A percentile compares a stretch with the other conserved stretches of the same genome.
These are phyloP conservation scores for Liparis tanakae DNA, from an alignment of 2,797 vertebrate genomes.

Conservation along the genomic window DNA sequence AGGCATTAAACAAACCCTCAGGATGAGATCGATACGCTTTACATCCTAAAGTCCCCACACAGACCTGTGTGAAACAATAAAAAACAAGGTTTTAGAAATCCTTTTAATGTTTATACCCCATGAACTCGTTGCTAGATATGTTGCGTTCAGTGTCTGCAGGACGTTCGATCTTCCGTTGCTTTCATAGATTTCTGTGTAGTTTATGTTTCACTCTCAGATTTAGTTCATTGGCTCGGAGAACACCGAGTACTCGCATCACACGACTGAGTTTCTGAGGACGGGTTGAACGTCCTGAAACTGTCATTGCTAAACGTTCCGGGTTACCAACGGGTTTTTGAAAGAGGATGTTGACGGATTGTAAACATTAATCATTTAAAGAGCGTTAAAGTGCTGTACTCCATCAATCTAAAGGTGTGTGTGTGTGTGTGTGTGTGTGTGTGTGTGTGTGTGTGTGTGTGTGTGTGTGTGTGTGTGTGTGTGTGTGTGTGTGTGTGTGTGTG, in stretches of 20 bases:
- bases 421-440: too few species aligned
- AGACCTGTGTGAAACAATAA: not conserved
- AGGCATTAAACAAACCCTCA: not conserved
- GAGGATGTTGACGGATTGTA: too few species aligned
- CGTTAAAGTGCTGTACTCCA: too few species aligned
- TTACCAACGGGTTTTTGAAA: too few species aligned
- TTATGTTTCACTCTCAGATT: conserved; percentile 19
- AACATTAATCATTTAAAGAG: too few species aligned
- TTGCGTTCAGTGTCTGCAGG: not conserved
- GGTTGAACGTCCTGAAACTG: not conserved
- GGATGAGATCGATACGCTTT: not conserved
- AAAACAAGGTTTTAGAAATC: not conserved
- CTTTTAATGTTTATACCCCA: not conserved
- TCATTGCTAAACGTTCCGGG: too few species aligned
- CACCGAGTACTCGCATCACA: not conserved
- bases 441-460: too few species aligned
- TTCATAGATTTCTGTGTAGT: not conserved
- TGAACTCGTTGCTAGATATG: not conserved
- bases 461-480: not conserved
- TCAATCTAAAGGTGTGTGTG: too few species aligned
- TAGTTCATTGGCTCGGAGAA: not conserved
- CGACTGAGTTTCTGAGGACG: not conserved
- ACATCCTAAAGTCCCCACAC: not conserved
- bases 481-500: not conserved
- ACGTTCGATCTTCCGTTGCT: not conserved